These are phyloP conservation scores for Eulemur macaco DNA, from an alignment of 2,113 vertebrate genomes.

Conservation along the genomic window DNA sequence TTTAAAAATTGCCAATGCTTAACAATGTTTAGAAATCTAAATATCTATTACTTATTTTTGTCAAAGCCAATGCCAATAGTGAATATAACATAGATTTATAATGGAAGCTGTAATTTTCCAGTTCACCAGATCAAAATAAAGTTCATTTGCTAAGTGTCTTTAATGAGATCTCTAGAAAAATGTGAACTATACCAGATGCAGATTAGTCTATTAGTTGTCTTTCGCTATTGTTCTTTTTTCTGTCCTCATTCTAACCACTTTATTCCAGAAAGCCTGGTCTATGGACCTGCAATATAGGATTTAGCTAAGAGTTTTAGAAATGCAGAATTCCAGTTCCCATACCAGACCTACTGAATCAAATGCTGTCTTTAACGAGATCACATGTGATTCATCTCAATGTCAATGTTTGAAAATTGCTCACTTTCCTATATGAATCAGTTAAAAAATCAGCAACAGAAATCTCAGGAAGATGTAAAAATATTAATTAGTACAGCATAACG, in stretches of 20 bases:
- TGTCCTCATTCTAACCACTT: not conserved
- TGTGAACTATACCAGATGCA: fast-evolving
- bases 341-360: not conserved
- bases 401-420: not conserved
- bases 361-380: not conserved
- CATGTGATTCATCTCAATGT: not conserved
- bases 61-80: not conserved
- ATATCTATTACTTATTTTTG: not conserved
- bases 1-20: not conserved
- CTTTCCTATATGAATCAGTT: not conserved
- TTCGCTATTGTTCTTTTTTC: not conserved
- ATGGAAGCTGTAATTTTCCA: not conserved
- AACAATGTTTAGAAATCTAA: not conserved
- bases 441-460: not conserved
- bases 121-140: not conserved
- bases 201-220: not conserved
- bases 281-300: not conserved
- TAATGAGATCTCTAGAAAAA: not conserved
- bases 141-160: not conserved
- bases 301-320: not conserved
- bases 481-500: not conserved
- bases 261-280: not conserved
- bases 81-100: not conserved
- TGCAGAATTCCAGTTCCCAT: not conserved
- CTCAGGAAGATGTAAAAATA: not conserved